phyloP scores from a whole-genome alignment of 92 coral and sea anemone species.

The Epizoanthus stellaris region DNA sequence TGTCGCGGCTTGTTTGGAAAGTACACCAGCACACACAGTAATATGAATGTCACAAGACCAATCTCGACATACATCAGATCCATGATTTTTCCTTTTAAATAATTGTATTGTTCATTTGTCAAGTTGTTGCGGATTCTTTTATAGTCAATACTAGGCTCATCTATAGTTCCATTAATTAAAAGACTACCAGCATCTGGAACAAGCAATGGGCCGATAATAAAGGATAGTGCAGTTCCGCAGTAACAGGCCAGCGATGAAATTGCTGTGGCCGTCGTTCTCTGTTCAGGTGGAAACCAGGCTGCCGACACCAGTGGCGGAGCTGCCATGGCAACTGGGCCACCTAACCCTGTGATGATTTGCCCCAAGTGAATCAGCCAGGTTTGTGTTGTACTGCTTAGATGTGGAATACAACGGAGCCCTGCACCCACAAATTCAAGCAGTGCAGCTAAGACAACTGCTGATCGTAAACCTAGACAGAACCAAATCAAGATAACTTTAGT shows the following conservation, averaged over 20 bases:
- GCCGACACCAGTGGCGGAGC: conserved; percentile 95
- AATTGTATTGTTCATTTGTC: conserved; percentile 52
- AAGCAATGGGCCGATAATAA: conserved; percentile 82
- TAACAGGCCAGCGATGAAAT: conserved; percentile 91
- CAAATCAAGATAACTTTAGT: not conserved
- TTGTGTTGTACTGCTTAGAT: conserved; percentile 33
- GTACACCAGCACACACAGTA: conserved; percentile 74
- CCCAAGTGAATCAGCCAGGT: conserved; percentile 85
- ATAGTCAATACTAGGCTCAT: conserved; percentile 40
- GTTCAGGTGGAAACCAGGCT: conserved; percentile 98
- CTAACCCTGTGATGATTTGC: conserved; percentile 92
- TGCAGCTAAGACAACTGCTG: conserved; percentile 83
- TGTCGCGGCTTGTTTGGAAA: conserved; percentile 84
- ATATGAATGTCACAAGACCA: conserved; percentile 65
- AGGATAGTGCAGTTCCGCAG: conserved; percentile 91
- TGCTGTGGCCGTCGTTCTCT: conserved; percentile 96
- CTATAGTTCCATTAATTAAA: not conserved
- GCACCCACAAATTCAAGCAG: conserved; percentile 85
- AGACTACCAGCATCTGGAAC: conserved; percentile 73
- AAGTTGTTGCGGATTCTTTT: conserved; percentile 54
- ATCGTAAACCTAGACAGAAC: conserved; percentile 75
- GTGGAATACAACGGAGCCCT: conserved; percentile 85
- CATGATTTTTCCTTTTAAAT: conserved; percentile 73
- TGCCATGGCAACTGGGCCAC: conserved; percentile 98
- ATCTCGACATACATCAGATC: conserved; percentile 82